Conservation (phyloP, 2,888 invertebrate genomes). For the Herminia tarsipennalis region DNA sequence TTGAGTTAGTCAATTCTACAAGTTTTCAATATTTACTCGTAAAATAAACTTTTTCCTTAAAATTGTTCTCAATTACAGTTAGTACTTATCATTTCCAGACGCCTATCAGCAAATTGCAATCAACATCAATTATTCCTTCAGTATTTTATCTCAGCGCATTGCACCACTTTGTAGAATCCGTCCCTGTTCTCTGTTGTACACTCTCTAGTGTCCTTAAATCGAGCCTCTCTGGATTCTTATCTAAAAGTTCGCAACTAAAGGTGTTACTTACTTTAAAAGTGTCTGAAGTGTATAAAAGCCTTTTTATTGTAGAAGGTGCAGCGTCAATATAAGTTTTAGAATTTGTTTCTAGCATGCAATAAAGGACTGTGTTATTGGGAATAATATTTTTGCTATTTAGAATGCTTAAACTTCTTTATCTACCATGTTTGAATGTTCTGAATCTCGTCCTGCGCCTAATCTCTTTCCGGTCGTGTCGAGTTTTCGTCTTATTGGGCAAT, state of each 20-base stretch:
- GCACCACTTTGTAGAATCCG: constrained; percentile 6
- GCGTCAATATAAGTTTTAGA: constrained; percentile 18
- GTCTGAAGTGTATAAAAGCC: constrained; percentile 20
- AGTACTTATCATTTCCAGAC: too few relatives aligned
- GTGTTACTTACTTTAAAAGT: constrained; percentile 17
- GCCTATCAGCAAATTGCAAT: constrained; percentile 1
- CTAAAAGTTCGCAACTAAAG: constrained; percentile 28
- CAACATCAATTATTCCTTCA: constrained; percentile 3
- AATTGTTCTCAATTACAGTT: too few relatives aligned
- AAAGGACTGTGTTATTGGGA: too few relatives aligned
- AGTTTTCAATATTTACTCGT: too few relatives aligned
- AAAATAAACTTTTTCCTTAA: too few relatives aligned
- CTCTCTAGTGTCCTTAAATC: constrained; percentile 23
- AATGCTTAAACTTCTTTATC: background rate
- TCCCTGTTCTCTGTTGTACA: constrained; percentile 6
- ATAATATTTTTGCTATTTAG: too few relatives aligned
- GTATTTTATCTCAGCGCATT: constrained; percentile 1
- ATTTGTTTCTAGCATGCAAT: constrained; percentile 14
- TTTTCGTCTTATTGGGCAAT: too few relatives aligned
- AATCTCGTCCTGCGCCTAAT: too few relatives aligned
- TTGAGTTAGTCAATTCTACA: too few relatives aligned
- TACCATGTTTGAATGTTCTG: too few relatives aligned
- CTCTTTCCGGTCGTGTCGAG: too few relatives aligned
- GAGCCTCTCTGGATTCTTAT: constrained; percentile 21
- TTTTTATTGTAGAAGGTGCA: constrained; percentile 16